phyloP scores from a whole-genome alignment of 2,113 vertebrate species.

The Junco hyemalis region DNA sequence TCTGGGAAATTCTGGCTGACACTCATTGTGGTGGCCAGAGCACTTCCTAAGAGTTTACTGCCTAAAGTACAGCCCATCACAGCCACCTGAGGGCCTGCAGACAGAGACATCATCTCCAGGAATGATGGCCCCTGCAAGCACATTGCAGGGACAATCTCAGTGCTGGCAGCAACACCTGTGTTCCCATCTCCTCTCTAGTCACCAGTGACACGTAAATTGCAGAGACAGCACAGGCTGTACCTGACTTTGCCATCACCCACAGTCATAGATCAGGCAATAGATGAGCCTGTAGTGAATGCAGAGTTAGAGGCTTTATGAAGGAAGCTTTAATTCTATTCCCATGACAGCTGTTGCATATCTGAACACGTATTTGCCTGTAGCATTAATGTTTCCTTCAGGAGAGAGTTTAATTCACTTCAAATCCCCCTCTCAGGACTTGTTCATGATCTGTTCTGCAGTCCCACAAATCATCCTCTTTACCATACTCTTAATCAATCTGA shows the following conservation, averaged over 20 bases:
- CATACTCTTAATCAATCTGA: background rate
- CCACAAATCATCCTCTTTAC: background rate
- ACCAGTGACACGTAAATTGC: background rate
- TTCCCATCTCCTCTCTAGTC: background rate
- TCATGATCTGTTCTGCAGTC: background rate
- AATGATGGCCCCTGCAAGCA: background rate
- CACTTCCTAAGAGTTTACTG: background rate
- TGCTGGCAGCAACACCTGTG: background rate
- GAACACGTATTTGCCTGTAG: background rate
- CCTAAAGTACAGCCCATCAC: background rate
- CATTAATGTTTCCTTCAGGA: background rate
- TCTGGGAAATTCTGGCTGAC: background rate
- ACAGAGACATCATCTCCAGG: background rate
- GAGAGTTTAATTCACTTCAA: constrained; percentile 7
- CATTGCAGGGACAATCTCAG: background rate
- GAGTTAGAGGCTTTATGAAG: constrained; percentile 14
- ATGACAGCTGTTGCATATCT: background rate
- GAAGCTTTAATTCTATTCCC: constrained; percentile 22
- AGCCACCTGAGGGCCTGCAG: background rate
- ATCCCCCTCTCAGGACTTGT: background rate
- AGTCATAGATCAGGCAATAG: background rate
- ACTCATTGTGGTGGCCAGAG: background rate
- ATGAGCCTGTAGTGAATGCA: background rate
- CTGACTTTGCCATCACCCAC: background rate
- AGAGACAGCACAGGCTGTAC: background rate